Conservation (phyloP, 1,140 invertebrate genomes). For the Hydropsyche tenuis region DNA sequence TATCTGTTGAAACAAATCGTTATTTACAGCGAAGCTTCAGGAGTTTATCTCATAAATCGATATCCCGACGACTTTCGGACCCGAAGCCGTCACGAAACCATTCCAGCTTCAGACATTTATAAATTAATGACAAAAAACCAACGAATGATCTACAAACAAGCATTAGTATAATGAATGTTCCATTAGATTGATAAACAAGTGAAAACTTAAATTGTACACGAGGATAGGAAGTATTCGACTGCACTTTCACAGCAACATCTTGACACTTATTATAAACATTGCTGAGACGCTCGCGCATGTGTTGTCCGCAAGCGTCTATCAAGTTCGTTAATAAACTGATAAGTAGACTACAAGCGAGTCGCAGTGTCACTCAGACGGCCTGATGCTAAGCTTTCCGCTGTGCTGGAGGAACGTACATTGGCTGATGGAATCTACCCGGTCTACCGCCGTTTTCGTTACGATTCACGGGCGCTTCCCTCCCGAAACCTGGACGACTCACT, state of each 20-base stretch:
- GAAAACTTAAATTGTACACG: constrained; percentile 22
- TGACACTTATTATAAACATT: constrained; percentile 4
- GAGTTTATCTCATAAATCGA: constrained; percentile 25
- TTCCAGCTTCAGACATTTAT: neutral
- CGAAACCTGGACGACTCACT: constrained; percentile 33
- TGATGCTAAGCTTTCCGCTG: constrained; percentile 53
- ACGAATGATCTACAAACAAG: neutral
- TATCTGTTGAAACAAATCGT: neutral
- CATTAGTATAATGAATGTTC: constrained; percentile 22
- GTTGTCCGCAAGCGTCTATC: neutral
- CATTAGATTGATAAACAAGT: neutral
- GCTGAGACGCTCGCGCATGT: neutral
- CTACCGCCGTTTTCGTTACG: constrained; percentile 33
- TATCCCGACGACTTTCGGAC: neutral
- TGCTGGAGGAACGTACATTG: constrained; percentile 58
- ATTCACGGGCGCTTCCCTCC: constrained; percentile 40
- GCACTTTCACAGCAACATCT: constrained; percentile 23
- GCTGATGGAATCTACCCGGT: constrained; percentile 53
- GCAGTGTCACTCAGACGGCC: constrained; percentile 45
- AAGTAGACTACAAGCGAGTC: constrained; percentile 4
- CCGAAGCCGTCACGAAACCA: constrained; percentile 9
- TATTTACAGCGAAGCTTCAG: constrained; percentile 18
- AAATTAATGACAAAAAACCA: constrained; percentile 1
- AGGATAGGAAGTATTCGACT: constrained; percentile 13
- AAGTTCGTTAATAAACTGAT: neutral